Percentiles rank a stretch among this genome's conserved stretches.
phyloP scores from a whole-genome alignment of 2,888 invertebrate species.

The Stegana nigrithorax region DNA sequence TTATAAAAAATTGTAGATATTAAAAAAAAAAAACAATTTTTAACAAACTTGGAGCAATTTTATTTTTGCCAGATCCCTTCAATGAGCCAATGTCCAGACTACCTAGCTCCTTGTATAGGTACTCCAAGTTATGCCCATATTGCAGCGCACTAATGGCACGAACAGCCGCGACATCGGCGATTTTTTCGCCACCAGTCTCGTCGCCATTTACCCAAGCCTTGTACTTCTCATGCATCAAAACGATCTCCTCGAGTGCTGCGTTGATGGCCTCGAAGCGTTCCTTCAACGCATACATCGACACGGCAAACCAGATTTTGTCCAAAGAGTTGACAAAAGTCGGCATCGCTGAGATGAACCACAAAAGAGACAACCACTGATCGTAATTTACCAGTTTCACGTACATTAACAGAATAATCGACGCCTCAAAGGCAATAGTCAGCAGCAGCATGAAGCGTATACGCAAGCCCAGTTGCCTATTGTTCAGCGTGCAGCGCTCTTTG shows the following conservation, averaged over 20 bases:
- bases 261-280: conserved; percentile 64
- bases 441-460: conserved; percentile 57
- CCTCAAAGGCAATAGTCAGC: conserved; percentile 55
- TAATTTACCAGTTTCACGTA: conserved; percentile 56
- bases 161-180: background rate
- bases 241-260: conserved; percentile 46
- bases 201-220: conserved; percentile 38
- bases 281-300: conserved; percentile 60
- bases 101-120: conserved; percentile 51
- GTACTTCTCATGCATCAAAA: conserved; percentile 53
- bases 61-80: conserved; percentile 42
- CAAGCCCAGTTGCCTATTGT: conserved; percentile 49
- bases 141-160: conserved; percentile 35
- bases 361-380: conserved; percentile 50
- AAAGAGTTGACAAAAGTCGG: conserved; percentile 65
- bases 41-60: conserved; percentile 48
- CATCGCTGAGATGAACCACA: conserved; percentile 61
- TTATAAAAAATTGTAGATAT: background rate
- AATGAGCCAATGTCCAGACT: conserved; percentile 44
- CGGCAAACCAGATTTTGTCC: conserved; percentile 68
- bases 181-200: background rate
- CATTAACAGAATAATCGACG: conserved; percentile 52
- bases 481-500: conserved; percentile 56
- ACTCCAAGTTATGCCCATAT: conserved; percentile 51
- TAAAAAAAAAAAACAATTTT: background rate